Base-by-base conservation (phyloP, 2,113 vertebrate species). In the Psilopogon haemacephalus region DNA sequence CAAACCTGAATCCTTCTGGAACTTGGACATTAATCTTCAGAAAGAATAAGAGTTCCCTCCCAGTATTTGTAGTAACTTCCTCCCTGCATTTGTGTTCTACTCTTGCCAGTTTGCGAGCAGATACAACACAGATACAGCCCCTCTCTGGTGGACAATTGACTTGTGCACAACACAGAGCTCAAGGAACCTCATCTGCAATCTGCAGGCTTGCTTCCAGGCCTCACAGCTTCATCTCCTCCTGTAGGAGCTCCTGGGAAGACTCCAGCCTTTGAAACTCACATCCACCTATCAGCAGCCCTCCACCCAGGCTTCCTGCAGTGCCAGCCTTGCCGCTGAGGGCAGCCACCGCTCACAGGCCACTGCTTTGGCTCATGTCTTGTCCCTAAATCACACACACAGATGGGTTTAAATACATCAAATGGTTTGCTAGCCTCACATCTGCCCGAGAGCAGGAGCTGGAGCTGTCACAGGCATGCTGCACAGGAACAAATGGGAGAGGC, bases 391-490 rank as follows among this genome's bases (percentile, higher is more conserved):
- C 80, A 70, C 35, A 23, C 4, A 1, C 38, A 65, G 65, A 91
- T 38, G 23, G 58, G 33, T 84, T 89, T 91, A 92, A 94, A 79
- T 30, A 67, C 28, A 91, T n/a, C 65, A 59, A 56, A n/a, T 79
- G 16, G 37, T 88, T 84, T 91, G 73, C 70, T 72, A 84, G 44
- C 55, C 18, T 86, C 74, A 5, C 67, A 86, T 88, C 59, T 88
- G 70, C 30, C 59, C 4, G 27, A 1, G 1, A 88, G 65, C 44
- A 69, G 75, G 12, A 44, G 4, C 58, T 80, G 73, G 62, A 69
- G 73, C 82, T 56, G 63, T 52, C 54, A 56, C 32, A 84, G 70
- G 28, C 38, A 11, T 0, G 8, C 62, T 44, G 50, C 0, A 0
- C 32, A 23, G 28, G 11, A 48, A 9, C 13, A 50, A 84, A 81